These are phyloP conservation scores for Coregonus clupeaformis DNA, from an alignment of 2,113 vertebrate genomes.

Conservation along the genomic window DNA sequence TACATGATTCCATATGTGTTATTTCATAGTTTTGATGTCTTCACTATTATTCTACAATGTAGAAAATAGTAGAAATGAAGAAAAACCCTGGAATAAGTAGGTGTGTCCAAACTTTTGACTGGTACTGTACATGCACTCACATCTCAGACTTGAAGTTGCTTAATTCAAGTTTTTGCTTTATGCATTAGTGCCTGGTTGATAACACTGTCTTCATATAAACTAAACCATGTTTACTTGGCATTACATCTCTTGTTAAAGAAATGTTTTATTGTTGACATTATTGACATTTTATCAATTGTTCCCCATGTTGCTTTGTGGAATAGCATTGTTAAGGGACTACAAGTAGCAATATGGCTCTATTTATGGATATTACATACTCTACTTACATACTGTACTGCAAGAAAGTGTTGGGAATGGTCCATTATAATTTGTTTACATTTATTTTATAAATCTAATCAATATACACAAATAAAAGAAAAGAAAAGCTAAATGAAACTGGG, in stretches of 20 bases:
- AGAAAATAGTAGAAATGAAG: no score
- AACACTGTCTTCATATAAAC: conserved; percentile 26
- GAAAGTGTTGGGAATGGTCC: background rate
- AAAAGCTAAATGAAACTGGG: conserved; percentile 26
- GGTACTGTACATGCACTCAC: conserved; percentile 25
- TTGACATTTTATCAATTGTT: background rate
- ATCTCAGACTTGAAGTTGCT: conserved; percentile 33
- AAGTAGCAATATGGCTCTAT: conserved; percentile 56
- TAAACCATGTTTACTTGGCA: conserved; percentile 39
- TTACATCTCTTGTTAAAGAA: background rate
- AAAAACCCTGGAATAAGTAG: no score
- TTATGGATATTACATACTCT: background rate
- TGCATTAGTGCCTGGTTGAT: conserved; percentile 20
- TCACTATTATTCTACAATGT: no score
- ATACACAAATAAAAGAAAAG: conserved; percentile 13
- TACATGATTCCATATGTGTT: no score
- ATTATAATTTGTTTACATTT: background rate
- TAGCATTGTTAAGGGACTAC: background rate
- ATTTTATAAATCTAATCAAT: conserved; percentile 31
- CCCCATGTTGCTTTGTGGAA: background rate
- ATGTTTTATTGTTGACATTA: conserved; percentile 5
- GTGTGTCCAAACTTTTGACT: no score
- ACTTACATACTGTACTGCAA: background rate
- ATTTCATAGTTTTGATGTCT: no score
- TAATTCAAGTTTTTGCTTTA: conserved; percentile 6